Conservation (phyloP, 2,113 vertebrate species). For the Mandrillus leucophaeus region DNA sequence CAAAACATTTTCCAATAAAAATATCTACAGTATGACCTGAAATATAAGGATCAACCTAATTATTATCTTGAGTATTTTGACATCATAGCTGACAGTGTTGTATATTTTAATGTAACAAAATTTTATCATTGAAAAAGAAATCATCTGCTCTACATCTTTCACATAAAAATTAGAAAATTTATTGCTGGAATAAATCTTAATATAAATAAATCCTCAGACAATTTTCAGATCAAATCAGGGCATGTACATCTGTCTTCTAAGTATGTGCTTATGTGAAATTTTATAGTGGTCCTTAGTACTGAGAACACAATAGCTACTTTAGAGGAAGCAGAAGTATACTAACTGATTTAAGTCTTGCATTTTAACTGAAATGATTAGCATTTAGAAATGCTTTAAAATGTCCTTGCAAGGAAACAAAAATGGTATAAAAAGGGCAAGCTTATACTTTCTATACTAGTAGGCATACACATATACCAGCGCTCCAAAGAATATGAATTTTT, state of each 20-base stretch:
- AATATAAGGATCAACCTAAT: background rate
- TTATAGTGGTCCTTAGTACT: background rate
- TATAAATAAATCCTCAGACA: slow-evolving; percentile 18
- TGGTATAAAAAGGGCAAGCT: background rate
- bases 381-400: slow-evolving; percentile 51
- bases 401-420: background rate
- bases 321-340: background rate
- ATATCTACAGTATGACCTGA: background rate
- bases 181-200: background rate
- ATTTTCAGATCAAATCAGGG: background rate
- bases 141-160: background rate
- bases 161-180: background rate
- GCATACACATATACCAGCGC: background rate
- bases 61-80: background rate
- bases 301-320: background rate
- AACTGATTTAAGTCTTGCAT: background rate
- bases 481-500: slow-evolving; percentile 9
- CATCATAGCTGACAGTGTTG: background rate
- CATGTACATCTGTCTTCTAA: background rate
- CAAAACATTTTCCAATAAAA: slow-evolving; percentile 25
- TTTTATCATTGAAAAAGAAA: background rate
- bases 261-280: background rate
- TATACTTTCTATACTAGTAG: background rate
- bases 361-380: slow-evolving; percentile 27
- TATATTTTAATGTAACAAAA: background rate